Evolutionary conservation across 2,888 invertebrate genomes (phyloP).

Genomic region (Hermaeophaga mercurialis): DNA sequence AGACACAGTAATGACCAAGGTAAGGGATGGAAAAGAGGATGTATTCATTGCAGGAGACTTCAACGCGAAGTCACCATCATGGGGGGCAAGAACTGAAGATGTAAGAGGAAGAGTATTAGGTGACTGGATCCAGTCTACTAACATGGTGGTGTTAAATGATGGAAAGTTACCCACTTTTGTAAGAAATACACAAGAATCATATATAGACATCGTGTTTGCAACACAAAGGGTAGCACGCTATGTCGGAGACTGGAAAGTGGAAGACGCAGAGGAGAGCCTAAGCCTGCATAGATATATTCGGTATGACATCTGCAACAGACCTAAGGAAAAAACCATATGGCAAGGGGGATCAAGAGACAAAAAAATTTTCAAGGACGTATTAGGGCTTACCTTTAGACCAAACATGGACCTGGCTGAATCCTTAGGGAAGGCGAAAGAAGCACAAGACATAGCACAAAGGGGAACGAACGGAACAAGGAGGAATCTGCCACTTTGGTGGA

Average conservation of each 20-base stretch:
- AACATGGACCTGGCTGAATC: too few species aligned
- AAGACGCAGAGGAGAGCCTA: neutral
- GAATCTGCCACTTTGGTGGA: neutral
- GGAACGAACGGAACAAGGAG: too few species aligned
- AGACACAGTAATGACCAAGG: neutral
- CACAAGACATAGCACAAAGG: too few species aligned
- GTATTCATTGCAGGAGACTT: neutral
- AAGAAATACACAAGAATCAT: neutral
- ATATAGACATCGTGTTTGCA: too few species aligned
- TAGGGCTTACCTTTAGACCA: too few species aligned
- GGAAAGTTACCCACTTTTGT: neutral
- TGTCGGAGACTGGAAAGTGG: neutral
- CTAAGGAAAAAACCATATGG: too few species aligned
- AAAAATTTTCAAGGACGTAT: too few species aligned
- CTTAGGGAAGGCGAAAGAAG: too few species aligned
- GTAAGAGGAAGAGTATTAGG: neutral
- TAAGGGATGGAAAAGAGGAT: neutral
- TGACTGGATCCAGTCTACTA: neutral
- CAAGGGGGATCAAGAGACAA: too few species aligned
- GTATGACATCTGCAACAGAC: too few species aligned
- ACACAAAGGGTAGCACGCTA: too few species aligned
- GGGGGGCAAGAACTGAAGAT: neutral
- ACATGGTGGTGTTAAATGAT: neutral
- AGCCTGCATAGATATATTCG: neutral
- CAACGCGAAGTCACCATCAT: conserved; percentile 2